A percentile compares a stretch with the other conserved stretches of the same genome.
Evolutionary conservation across 2,797 vertebrate species (phyloP).

Genomic region (Epinephelus malabaricus): DNA sequence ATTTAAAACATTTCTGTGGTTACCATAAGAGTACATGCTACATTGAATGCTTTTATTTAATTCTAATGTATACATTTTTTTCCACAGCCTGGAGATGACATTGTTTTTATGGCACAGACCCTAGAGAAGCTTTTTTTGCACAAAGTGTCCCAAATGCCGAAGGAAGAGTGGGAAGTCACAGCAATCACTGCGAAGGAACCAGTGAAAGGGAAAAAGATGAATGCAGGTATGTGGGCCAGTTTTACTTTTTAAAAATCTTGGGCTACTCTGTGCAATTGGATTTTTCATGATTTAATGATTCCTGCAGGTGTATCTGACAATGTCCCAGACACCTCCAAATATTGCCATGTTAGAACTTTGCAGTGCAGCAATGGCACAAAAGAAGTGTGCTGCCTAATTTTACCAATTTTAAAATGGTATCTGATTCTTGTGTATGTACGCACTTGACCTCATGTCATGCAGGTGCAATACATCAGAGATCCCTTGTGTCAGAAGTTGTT

Average conservation of each 20-base stretch:
- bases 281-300: not conserved
- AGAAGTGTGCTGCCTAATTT: not conserved
- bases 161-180: conserved; percentile 85
- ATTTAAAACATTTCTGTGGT: not conserved
- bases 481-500: conserved; percentile 80
- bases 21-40: not conserved
- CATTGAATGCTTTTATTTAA: not conserved
- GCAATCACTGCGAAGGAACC: conserved; percentile 79
- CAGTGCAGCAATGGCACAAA: too few species aligned
- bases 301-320: not conserved
- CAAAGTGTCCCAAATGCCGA: conserved; percentile 91
- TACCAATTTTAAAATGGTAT: too few species aligned
- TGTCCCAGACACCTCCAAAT: not conserved
- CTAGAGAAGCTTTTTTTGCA: conserved; percentile 93
- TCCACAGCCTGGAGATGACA: conserved; percentile 91
- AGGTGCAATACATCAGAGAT: conserved; percentile 69
- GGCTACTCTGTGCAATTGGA: not conserved
- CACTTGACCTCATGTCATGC: not conserved
- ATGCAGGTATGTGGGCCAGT: conserved; percentile 67
- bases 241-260: not conserved
- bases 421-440: not conserved
- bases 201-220: conserved; percentile 79
- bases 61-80: not conserved
- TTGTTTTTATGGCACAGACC: conserved; percentile 94
- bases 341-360: not conserved